Evolutionary conservation across 2,888 invertebrate species (phyloP), one percentile per base, ranked within the genome.

Genomic region (Thera britannica): DNA sequence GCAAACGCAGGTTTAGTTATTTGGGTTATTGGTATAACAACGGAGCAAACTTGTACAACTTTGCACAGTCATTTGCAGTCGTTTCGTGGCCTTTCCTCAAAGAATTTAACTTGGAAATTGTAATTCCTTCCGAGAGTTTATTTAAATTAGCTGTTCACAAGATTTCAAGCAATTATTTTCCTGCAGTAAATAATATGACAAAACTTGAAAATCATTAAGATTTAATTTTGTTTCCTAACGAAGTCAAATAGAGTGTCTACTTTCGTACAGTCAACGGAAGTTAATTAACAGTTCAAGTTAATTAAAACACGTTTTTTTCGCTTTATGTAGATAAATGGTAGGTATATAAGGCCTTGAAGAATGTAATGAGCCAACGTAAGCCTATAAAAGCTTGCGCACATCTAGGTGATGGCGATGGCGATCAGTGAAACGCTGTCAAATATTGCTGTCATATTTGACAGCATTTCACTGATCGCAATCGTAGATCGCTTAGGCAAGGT

Each of bases 31-130:
- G 75, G 72, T 75, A 75, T 76, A 78, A 83, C 80, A 80, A 81
- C 78, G 73, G 78, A 74, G 70, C 72, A 74, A 83, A 83, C 76
- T 83, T 81, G 75, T 75, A 72, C 56, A 82, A 82, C 75, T 79
- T 77, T 66, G 71, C 70, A 75, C 72, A 75, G 77, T 76, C 76
- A 82, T 82, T 82, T 80, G 77, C 77, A 79, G 80, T 76, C 79
- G 73, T 79, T 83, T 79, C 74, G 76, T 75, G 76, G 79, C 76
- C 72, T 78, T 82, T 80, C 71, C 78, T 81, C 72, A 68, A 79
- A 76, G 78, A 84, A 79, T 81, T 82, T 77, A 80, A 81, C 78
- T 78, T 76, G 71, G 70, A 79, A 81, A 81, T 82, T 78, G 77
- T 80, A 81, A 81, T 80, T 82, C 79, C 75, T 79, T 75, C 70